Conservation (phyloP, 1,140 invertebrate genomes). For the Amyelois transitella region DNA sequence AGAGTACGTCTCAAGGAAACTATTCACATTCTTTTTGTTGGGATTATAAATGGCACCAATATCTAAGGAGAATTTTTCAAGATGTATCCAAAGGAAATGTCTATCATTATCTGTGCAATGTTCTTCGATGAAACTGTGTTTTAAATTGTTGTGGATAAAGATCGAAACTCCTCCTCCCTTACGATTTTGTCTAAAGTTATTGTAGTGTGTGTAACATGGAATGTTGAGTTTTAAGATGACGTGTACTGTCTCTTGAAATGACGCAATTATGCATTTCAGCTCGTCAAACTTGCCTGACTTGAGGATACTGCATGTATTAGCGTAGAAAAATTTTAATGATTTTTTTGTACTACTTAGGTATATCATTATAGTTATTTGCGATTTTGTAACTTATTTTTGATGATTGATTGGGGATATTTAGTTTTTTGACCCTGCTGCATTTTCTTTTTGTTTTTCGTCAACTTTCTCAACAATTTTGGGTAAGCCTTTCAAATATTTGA, state of each 20-base stretch:
- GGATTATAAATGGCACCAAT: conserved; percentile 20
- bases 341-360: background rate
- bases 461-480: conserved; percentile 21
- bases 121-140: conserved; percentile 8
- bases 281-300: background rate
- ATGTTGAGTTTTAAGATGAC: background rate
- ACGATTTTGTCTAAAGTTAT: conserved; percentile 5
- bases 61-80: conserved; percentile 17
- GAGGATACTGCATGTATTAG: background rate
- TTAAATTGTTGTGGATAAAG: conserved; percentile 11
- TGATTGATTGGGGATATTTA: background rate
- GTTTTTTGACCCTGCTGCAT: background rate
- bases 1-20: conserved; percentile 13
- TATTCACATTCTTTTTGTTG: background rate
- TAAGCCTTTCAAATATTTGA: conserved; percentile 22
- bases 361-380: background rate
- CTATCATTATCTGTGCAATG: conserved; percentile 9
- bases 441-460: background rate
- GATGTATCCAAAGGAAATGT: conserved; percentile 24
- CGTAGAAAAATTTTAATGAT: background rate
- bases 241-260: background rate
- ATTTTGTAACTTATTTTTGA: conserved; percentile 6
- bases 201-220: conserved; percentile 11
- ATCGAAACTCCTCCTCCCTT: conserved; percentile 20
- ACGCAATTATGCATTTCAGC: background rate